Evolutionary conservation across 2,113 vertebrate species (phyloP).

Genomic region (Camelus dromedarius): DNA sequence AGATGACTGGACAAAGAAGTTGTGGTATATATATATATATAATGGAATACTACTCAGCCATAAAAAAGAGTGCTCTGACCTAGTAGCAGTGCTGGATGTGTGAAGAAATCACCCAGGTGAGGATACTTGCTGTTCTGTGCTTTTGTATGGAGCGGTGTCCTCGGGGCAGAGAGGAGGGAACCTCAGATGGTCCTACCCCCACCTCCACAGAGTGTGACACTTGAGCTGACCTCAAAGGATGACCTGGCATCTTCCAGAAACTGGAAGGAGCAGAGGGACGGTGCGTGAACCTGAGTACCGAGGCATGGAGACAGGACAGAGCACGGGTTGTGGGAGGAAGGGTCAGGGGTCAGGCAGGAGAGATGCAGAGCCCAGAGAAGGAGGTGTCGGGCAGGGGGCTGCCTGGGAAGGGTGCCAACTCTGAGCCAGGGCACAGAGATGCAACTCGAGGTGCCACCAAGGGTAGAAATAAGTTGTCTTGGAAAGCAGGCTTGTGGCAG

Average conservation of each 20-base stretch:
- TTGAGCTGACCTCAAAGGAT: neutral
- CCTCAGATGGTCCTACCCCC: rapidly evolving
- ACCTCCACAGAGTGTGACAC: neutral
- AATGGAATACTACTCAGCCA: no score
- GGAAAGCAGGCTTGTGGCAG: neutral
- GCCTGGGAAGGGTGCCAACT: neutral
- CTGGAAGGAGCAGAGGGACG: neutral
- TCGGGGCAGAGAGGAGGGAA: neutral
- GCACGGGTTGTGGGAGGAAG: no score
- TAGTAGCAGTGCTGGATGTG: rapidly evolving
- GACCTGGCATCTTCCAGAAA: neutral
- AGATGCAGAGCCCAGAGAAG: rapidly evolving
- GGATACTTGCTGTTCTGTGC: rapidly evolving
- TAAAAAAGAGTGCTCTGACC: neutral
- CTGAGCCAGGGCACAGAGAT: rapidly evolving
- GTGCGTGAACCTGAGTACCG: rapidly evolving
- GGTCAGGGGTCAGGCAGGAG: rapidly evolving
- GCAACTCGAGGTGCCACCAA: rapidly evolving
- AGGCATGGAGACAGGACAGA: rapidly evolving
- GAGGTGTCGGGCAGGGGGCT: no score
- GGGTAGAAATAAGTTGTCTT: neutral
- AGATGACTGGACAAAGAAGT: no score
- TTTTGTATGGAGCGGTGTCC: rapidly evolving
- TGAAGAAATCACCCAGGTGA: rapidly evolving
- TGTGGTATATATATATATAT: no score